Evolutionary conservation across 92 coral and sea anemone genomes (phyloP), one percentile per base, ranked within the genome.

Genomic region (Zoanthus gigantus): DNA sequence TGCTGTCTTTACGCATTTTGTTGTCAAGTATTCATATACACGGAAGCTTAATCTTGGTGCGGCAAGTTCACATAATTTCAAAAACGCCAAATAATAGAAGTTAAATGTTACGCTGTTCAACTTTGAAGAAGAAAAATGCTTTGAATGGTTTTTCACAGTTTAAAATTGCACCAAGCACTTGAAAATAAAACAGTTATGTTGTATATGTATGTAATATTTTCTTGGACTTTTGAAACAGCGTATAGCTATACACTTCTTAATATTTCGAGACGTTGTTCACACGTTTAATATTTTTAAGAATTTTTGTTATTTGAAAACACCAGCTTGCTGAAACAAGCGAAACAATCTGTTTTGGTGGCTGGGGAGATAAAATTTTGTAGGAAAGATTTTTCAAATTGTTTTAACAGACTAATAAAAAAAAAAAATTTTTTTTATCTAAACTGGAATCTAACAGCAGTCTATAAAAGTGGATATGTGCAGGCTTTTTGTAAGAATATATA

Each of bases 281-380:
- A 31, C 11, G 52, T 42, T 65, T 32, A 56, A 78, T 78, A 78
- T 32, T 57, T 42, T 78, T 16, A 56, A 78, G 83, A 52, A 57
- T 58, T 57, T 58, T 34, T n/a, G 34, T 42, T 58, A 78, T 32
- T 47, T 42, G 54, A 15, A 42, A n/a, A 45, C 52, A 58, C 1
- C 5, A 58, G 4, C 6, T 4, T n/a, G 18, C n/a, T 58, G 18
- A 58, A 58, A 58, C 17, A 58, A 12, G 66, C 1, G 66, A 14
- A 58, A 5, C 28, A 5, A 15, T n/a, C 4, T 7, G 5, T 18
- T 23, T 18, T 8, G 7, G 69, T 16, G 9, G 69, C 69, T 9
- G 28, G 69, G 2, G 12, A 50, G 12, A 50, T 7, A 50, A 50
- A 50, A 7, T 50, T 50, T 50, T 10, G 54, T 7, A 7, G 9